Evolutionary conservation across 2,113 vertebrate genomes (phyloP), one percentile per base, ranked within the genome.

Genomic region (Lamprologus lemairii): DNA sequence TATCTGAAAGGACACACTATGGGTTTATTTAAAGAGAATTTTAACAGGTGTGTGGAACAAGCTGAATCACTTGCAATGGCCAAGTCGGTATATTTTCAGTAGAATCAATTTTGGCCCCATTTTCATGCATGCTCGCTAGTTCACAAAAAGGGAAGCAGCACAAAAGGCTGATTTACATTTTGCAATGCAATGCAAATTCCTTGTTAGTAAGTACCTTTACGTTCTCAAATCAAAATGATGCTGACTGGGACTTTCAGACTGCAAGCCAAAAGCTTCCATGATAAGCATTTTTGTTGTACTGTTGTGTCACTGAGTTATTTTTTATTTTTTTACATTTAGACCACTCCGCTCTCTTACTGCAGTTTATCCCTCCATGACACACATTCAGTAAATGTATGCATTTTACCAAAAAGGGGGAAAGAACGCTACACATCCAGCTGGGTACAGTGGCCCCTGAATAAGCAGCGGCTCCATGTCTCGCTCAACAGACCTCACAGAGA

Each of bases 141-240:
- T 81, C 78, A 89, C 73, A 88, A 89, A 68, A 85, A 88, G 80
- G 37, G 73, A 89, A 47, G 45, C 51, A 42, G 88, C 85, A 91
- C 63, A 94, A 92, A 92, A 91, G 86, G 63, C 88, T 91, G 87
- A 95, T 94, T 94, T 94, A 84, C 93, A 94, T 95, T 94, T 87
- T 94, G 94, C 93, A 89, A 68, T 79, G 86, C 92, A 35, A 91
- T 85, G 91, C 91, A 94, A 89, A 92, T 91, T 90, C 82, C 87
- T 89, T 92, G 92, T 92, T 92, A 88, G 91, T 91, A 90, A 94
- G 89, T 91, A 92, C 91, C 83, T 94, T 93, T 91, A 94, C 90
- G 42, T 92, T 90, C 93, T 85, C 88, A 85, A 93, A 92, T 93
- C 91, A 91, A 90, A 95, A 93, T 91, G 87, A 91, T 93, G 94